phyloP scores from a whole-genome alignment of 2,888 invertebrate genomes.

The Dryobota labecula region DNA sequence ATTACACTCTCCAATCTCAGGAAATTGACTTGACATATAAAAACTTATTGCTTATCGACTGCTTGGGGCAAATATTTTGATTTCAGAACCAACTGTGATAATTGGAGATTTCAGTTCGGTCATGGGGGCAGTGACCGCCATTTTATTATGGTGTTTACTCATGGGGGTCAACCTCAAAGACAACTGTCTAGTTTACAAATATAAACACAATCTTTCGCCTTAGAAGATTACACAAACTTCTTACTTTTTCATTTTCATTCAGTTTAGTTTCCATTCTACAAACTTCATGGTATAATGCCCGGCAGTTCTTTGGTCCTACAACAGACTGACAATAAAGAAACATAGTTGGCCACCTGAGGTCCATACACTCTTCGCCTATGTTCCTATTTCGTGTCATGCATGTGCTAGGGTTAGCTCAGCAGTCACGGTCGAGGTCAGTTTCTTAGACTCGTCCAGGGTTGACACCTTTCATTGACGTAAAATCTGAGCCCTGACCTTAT shows the following conservation, averaged over 20 bases:
- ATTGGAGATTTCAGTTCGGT: slow-evolving; percentile 1
- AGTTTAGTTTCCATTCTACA: background rate
- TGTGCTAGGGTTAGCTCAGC: slow-evolving; percentile 20
- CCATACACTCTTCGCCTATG: background rate
- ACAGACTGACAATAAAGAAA: background rate
- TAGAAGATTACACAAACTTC: slow-evolving; percentile 11
- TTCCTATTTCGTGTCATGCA: background rate
- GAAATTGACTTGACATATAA: slow-evolving; percentile 81
- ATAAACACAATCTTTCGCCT: background rate
- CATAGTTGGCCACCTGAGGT: background rate
- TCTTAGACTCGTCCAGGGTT: slow-evolving; percentile 42
- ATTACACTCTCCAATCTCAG: slow-evolving; percentile 84
- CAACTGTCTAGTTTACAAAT: slow-evolving; percentile 1
- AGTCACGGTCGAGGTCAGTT: slow-evolving; percentile 41
- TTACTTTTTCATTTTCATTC: background rate
- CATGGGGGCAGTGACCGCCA: slow-evolving; percentile 38
- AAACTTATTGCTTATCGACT: slow-evolving; percentile 59
- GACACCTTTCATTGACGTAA: slow-evolving; percentile 50
- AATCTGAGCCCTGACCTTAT: slow-evolving; percentile 54
- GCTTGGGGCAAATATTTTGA: slow-evolving; percentile 40
- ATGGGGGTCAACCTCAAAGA: slow-evolving; percentile 34
- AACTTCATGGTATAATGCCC: too few relatives aligned
- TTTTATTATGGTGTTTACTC: slow-evolving; percentile 24
- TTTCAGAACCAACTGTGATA: background rate
- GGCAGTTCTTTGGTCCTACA: background rate